phyloP scores from a whole-genome alignment of 2,797 vertebrate species.

The Okamejei kenojei region DNA sequence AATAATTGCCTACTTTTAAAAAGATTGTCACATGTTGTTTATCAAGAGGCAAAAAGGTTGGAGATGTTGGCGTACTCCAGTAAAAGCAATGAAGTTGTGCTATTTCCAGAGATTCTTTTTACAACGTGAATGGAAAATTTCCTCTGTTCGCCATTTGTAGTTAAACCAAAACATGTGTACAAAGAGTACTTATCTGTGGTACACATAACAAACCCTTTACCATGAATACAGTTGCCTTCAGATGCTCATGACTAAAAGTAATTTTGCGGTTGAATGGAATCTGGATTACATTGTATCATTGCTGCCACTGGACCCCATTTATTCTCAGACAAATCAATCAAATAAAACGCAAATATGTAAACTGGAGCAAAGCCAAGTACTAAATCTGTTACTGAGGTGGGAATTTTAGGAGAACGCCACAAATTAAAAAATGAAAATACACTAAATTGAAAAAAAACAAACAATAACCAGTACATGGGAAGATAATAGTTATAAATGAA shows the following conservation, averaged over 20 bases:
- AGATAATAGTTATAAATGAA: neutral
- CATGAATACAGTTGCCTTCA: neutral
- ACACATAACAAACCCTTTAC: slow-evolving; percentile 6
- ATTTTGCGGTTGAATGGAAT: neutral
- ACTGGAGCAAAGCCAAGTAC: neutral
- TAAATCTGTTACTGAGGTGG: neutral
- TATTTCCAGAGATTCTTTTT: neutral
- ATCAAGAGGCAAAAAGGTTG: neutral
- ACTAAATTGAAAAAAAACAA: neutral
- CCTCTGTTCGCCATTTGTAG: neutral
- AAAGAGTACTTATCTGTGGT: neutral
- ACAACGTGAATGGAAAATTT: slow-evolving; percentile 10
- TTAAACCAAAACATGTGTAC: slow-evolving; percentile 14
- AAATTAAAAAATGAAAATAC: neutral
- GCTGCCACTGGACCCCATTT: neutral
- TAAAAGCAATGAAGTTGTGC: neutral
- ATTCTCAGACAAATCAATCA: neutral
- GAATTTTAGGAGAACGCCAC: neutral
- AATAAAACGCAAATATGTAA: neutral
- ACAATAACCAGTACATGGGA: too few species aligned
- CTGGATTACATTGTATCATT: neutral
- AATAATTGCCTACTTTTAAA: neutral
- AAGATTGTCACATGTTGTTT: neutral
- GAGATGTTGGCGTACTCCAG: neutral
- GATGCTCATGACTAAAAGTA: neutral